These are phyloP conservation scores for Drosophila kurseongensis DNA, from an alignment of 1,140 invertebrate genomes.

Conservation along the genomic window DNA sequence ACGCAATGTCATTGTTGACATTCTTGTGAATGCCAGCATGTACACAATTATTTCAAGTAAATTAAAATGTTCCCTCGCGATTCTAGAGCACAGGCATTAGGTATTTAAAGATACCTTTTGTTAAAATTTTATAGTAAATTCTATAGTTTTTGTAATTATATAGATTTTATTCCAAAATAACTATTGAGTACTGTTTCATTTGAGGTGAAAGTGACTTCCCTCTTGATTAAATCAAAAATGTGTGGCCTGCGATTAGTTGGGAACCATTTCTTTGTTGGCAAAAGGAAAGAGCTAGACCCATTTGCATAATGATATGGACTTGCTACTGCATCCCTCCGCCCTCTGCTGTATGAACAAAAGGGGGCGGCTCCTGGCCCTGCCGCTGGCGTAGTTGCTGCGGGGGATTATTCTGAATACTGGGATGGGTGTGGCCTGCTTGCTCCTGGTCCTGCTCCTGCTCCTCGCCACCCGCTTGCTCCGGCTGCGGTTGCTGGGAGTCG, in stretches of 20 bases:
- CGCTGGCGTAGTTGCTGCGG: slow-evolving; percentile 14
- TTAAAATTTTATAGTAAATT: too few relatives aligned
- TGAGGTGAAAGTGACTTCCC: not conserved
- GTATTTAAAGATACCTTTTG: too few relatives aligned
- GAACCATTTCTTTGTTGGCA: not conserved
- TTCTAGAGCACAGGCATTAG: not conserved
- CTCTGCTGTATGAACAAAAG: slow-evolving; percentile 39
- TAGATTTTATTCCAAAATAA: not conserved
- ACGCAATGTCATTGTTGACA: slow-evolving; percentile 18
- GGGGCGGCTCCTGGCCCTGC: slow-evolving; percentile 27
- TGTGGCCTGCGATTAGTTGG: too few relatives aligned
- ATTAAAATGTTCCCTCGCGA: slow-evolving; percentile 26
- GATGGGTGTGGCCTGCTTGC: not conserved
- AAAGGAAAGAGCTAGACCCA: not conserved
- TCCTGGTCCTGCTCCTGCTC: not conserved
- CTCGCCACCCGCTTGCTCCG: not conserved
- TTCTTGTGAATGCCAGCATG: not conserved
- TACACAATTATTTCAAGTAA: slow-evolving; percentile 31
- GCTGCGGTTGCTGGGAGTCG: not conserved
- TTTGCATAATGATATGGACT: not conserved
- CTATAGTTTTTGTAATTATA: too few relatives aligned
- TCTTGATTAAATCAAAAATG: not conserved
- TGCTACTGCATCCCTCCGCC: slow-evolving; percentile 25
- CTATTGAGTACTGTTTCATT: not conserved
- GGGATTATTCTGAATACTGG: slow-evolving; percentile 13